phyloP scores from a whole-genome alignment of 2,113 vertebrate species.

The Prinia subflava region DNA sequence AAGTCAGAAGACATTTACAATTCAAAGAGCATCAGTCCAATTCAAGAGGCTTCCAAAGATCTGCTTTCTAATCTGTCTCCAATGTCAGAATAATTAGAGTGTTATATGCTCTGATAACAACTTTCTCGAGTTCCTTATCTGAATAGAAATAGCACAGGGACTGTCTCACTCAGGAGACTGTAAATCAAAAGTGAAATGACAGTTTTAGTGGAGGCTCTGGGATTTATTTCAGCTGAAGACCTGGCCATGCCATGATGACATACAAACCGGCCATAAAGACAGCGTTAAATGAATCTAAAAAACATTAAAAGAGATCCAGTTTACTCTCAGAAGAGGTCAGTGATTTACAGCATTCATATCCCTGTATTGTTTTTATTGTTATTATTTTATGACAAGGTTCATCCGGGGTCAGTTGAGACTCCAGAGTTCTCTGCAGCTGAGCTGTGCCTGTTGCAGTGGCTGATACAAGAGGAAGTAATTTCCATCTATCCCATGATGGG shows the following conservation, averaged over 20 bases:
- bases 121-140: neutral
- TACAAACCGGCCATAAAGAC: neutral
- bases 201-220: slow-evolving; percentile 1
- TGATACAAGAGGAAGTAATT: neutral
- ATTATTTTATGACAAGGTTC: neutral
- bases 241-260: neutral
- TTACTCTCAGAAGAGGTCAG: neutral
- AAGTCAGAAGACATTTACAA: neutral
- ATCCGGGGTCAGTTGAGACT: neutral
- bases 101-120: neutral
- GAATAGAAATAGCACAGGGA: neutral
- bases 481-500: neutral
- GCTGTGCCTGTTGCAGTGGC: neutral
- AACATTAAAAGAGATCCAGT: neutral
- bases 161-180: neutral
- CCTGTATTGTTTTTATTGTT: neutral
- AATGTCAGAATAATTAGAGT: neutral
- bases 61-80: neutral
- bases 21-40: neutral
- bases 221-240: slow-evolving; percentile 3
- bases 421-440: neutral
- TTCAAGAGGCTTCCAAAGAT: neutral
- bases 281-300: neutral
- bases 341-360: slow-evolving; percentile 18
- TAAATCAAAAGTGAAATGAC: slow-evolving; percentile 16